Conservation (phyloP, 2,888 invertebrate genomes). For the Allygus modestus region DNA sequence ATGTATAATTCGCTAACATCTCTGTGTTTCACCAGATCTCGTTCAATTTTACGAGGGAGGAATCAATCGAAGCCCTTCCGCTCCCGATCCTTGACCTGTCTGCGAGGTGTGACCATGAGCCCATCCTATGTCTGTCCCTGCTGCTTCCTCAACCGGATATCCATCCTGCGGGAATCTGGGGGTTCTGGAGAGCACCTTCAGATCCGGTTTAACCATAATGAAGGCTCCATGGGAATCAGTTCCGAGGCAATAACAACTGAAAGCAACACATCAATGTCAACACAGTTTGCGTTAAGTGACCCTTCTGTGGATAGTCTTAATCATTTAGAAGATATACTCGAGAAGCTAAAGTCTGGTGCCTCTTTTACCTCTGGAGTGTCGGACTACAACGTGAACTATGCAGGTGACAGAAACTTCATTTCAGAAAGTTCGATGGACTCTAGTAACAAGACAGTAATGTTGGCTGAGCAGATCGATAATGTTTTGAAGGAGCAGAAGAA, state of each 20-base stretch:
- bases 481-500: conserved; percentile 27
- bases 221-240: not conserved
- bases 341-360: conserved; percentile 10
- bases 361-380: not conserved
- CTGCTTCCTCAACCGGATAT: conserved; percentile 42
- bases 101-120: not conserved
- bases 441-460: not conserved
- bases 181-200: not conserved
- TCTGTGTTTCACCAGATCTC: conserved; percentile 29
- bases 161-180: conserved; percentile 10
- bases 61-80: not conserved
- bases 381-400: not conserved
- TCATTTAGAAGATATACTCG: not conserved
- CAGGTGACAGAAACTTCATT: not conserved
- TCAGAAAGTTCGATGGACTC: conserved; percentile 1
- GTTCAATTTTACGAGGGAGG: conserved; percentile 10
- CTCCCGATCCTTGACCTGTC: not conserved
- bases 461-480: conserved; percentile 4
- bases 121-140: conserved; percentile 27
- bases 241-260: not conserved
- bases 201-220: not conserved
- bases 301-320: not conserved
- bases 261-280: not conserved
- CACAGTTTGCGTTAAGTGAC: not conserved
- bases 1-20: not conserved